A percentile compares a stretch with the other conserved stretches of the same genome.
phyloP scores from a whole-genome alignment of 2,113 vertebrate species.

The Scopus umbretta region DNA sequence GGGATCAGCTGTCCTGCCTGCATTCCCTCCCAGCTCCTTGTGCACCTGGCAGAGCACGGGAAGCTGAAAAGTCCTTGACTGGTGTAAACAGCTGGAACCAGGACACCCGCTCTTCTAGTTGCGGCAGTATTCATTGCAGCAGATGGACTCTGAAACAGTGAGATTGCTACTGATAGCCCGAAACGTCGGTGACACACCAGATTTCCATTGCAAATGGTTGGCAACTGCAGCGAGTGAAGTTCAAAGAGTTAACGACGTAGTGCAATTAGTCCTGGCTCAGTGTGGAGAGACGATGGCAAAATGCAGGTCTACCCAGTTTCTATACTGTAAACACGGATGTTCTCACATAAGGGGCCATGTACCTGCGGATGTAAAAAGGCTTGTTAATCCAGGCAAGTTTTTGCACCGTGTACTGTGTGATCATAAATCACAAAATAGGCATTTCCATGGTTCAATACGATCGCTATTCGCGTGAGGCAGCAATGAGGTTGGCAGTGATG shows the following conservation, averaged over 20 bases:
- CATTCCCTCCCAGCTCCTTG: too few relatives aligned
- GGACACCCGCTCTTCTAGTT: background rate
- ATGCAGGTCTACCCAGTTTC: background rate
- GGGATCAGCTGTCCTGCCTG: too few relatives aligned
- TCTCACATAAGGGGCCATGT: background rate
- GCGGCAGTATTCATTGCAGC: background rate
- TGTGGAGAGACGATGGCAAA: background rate
- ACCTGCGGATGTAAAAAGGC: background rate
- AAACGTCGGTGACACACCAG: background rate
- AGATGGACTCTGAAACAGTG: background rate
- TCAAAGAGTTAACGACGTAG: background rate
- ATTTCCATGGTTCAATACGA: accelerated
- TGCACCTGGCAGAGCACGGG: too few relatives aligned
- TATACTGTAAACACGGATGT: background rate
- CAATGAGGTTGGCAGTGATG: background rate
- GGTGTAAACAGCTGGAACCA: too few relatives aligned
- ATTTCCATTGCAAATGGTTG: background rate
- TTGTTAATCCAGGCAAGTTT: background rate
- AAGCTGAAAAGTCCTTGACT: too few relatives aligned
- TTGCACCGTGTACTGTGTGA: background rate
- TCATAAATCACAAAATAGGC: background rate
- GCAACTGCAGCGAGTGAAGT: background rate
- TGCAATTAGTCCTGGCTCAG: background rate
- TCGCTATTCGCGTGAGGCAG: background rate
- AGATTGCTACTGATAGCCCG: background rate